These are phyloP conservation scores for Myotis myotis DNA, from an alignment of 2,797 vertebrate species.

Conservation along the genomic window DNA sequence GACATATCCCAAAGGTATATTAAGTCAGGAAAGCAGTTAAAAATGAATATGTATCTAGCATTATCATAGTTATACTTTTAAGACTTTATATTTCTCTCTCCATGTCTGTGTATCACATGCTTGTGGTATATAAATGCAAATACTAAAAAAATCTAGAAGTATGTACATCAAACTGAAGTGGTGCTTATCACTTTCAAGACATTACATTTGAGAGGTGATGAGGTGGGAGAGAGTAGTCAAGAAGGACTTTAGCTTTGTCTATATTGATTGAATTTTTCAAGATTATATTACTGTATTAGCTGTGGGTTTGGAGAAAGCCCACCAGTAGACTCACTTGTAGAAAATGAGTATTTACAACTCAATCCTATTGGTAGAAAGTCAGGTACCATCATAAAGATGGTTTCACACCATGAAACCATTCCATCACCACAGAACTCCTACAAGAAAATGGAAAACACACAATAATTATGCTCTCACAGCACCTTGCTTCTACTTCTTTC, in stretches of 20 bases:
- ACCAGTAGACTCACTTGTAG: not conserved
- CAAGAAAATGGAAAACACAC: not conserved
- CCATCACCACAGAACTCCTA: conserved; percentile 37
- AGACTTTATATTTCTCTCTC: not conserved
- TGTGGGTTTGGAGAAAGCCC: not conserved
- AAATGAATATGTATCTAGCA: not conserved
- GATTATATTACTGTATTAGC: not conserved
- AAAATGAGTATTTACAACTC: not conserved
- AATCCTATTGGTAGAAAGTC: not conserved
- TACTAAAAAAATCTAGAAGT: not conserved
- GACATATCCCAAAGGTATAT: not conserved
- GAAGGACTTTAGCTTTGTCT: not conserved
- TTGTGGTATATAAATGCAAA: not conserved
- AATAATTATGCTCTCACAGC: not conserved
- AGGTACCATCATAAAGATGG: conserved; percentile 28
- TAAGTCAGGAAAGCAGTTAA: conserved; percentile 1
- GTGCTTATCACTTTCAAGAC: not conserved
- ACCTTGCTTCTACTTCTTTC: not conserved
- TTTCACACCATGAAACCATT: conserved; percentile 18
- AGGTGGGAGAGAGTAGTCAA: not conserved
- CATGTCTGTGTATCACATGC: not conserved
- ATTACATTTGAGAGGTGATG: not conserved
- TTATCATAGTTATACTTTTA: not conserved
- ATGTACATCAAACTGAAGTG: not conserved
- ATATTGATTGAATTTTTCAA: not conserved